Base-by-base conservation (phyloP, 1,140 invertebrate genomes). In the Portunus trituberculatus region DNA sequence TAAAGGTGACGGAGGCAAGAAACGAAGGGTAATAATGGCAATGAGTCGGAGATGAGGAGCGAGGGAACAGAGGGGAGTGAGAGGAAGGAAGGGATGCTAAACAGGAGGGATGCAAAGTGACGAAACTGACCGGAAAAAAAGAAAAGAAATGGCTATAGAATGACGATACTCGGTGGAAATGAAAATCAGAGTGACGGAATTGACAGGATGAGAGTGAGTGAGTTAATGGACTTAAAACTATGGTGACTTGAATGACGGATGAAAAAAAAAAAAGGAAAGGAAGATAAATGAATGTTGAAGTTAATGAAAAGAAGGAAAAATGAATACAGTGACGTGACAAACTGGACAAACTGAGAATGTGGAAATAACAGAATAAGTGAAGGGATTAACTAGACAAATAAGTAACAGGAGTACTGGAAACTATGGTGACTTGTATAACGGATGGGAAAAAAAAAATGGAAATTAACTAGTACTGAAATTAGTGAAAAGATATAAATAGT, bases 1-100 rank as follows among this genome's bases (percentile, higher is more conserved):
- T 25, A n/a, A 76, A 76, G 67, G 25, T 76, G 67, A 76, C 67
- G 67, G 87, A 46, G 87, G 39, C 67, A 46, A 88, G 87, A 45
- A 32, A 25, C 20, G 45, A 48, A 48, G 87, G 46, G 87, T 20
- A 48, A 89, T 10, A 89, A 32, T 16, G 39, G 46, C 14, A 16
- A 12, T 31, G 25, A 46, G 45, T 12, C 25, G 45, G 8, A 8
- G 87, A 89, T 16, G 46, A 28, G 39, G 29, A 88, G 39, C 25
- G 16, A 89, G 31, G 86, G 7, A 32, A 25, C 4, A 29, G 83
- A 45, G 87, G n/a, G 87, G 14, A 90, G 88, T n/a, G n/a, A 48
- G 89, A 91, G 90, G 14, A 32, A 39, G 0, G 59, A 39, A 76
- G 39, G 28, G 28, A 39, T 28, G 83, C 28, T 28, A 45, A 4